Percentiles rank a stretch among this genome's conserved stretches.
Conservation (phyloP, 1,140 invertebrate species). For the Oreohelix idahoensis region DNA sequence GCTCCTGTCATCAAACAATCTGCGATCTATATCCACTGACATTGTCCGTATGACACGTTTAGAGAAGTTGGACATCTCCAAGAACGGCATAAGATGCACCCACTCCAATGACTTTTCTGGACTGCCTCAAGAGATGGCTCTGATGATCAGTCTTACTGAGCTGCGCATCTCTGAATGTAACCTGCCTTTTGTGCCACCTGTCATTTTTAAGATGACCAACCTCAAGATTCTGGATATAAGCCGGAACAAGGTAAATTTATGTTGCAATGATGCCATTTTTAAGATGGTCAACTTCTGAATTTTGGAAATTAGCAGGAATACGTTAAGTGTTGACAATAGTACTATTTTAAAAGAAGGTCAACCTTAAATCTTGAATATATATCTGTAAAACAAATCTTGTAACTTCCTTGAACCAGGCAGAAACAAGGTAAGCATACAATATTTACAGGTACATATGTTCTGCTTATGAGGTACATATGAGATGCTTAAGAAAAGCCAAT, state of each 20-base stretch:
- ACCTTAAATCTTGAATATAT: too few relatives aligned
- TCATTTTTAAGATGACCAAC: constrained; percentile 63
- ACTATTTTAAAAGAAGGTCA: too few relatives aligned
- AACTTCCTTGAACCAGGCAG: too few relatives aligned
- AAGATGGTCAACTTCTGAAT: constrained; percentile 55
- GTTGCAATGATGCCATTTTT: constrained; percentile 65
- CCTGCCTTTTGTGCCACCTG: constrained; percentile 69
- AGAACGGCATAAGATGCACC: constrained; percentile 68
- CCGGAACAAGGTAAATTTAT: constrained; percentile 41
- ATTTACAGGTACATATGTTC: too few relatives aligned
- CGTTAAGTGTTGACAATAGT: too few relatives aligned
- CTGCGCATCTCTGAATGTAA: constrained; percentile 72
- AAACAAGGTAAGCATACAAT: too few relatives aligned
- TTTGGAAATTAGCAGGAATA: constrained; percentile 47
- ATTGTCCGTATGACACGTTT: constrained; percentile 64
- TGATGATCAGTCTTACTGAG: constrained; percentile 61
- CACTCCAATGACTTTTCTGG: constrained; percentile 49
- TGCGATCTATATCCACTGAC: constrained; percentile 67
- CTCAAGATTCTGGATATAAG: constrained; percentile 53
- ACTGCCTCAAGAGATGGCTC: constrained; percentile 64
- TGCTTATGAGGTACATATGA: too few relatives aligned
- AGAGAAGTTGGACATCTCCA: constrained; percentile 67
- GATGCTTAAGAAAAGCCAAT: too few relatives aligned
- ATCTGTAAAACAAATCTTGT: too few relatives aligned
- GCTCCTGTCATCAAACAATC: constrained; percentile 69